Conservation (phyloP, 2,888 invertebrate species). For the Papilio gigon region DNA sequence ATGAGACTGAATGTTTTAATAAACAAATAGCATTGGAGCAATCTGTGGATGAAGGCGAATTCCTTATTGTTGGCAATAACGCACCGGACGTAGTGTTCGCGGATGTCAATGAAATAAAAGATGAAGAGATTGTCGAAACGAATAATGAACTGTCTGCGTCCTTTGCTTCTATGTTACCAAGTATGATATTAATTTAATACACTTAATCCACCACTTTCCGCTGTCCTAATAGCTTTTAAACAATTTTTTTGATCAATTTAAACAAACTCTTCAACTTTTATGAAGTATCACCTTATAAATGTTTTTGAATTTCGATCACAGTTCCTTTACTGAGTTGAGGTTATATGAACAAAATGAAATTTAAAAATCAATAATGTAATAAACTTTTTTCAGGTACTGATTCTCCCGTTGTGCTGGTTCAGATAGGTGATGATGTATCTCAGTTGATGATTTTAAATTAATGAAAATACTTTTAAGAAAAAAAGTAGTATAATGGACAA, state of each 20-base stretch:
- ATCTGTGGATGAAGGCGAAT: constrained; percentile 30
- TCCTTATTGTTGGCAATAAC: constrained; percentile 13
- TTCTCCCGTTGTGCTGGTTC: constrained; percentile 54
- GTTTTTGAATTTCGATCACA: no score
- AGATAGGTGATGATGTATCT: constrained; percentile 60
- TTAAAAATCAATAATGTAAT: no score
- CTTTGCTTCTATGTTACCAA: constrained; percentile 40
- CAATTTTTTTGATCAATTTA: background rate
- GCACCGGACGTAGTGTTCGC: constrained; percentile 66
- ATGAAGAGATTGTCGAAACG: constrained; percentile 52
- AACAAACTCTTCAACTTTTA: constrained; percentile 3
- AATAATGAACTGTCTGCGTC: constrained; percentile 52
- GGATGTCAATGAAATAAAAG: constrained; percentile 63
- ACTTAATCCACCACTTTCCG: background rate
- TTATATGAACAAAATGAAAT: no score
- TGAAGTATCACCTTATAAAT: no score
- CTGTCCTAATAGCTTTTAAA: no score
- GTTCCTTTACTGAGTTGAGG: no score
- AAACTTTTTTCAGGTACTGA: constrained; percentile 37
- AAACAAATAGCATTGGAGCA: constrained; percentile 20
- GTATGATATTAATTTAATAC: constrained; percentile 10
- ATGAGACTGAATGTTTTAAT: constrained; percentile 4
- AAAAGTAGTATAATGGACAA: background rate
- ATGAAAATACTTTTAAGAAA: background rate
- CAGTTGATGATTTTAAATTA: constrained; percentile 54